Base-by-base conservation (phyloP, 2,888 invertebrate species). In the Pycnomerus fuliginosus region DNA sequence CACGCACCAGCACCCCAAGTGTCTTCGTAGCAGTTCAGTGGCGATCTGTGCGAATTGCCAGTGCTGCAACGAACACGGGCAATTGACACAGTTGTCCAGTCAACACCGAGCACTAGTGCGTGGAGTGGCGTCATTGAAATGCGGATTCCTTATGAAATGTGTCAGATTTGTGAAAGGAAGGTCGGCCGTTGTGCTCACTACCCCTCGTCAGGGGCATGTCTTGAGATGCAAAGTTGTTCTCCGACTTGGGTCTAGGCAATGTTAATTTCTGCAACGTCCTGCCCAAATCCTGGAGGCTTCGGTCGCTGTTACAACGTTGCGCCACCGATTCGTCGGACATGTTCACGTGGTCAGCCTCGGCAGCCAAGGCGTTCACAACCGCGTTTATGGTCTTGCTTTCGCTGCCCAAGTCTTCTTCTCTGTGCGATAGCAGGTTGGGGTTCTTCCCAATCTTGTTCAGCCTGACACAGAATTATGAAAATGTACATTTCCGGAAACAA, bases 381-480 rank as follows among this genome's bases (percentile, higher is more conserved):
- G 92, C 92, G 72, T 90, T 92, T 72, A 94, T 92, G 54, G 90
- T 90, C 76, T 86, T 87, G 68, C 86, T 84, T 72, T 87, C 81
- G 41, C 80, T 80, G 28, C 80, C 80, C 41, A 80, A 74, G 67
- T 81, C 81, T 65, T 81, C 80, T 65, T 85, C 85, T 50, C 87
- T 80, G 67, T 90, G 88, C 62, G 87, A 83, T 67, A 94, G 90
- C 64, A 94, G 80, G 73, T 91, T 92, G 37, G 96, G 96, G 76
- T 97, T 96, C 77, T 96, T 96, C 60, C 97, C 97, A 71, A 97
- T 96, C 78, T 97, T 98, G 78, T 96, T 96, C 64, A 97, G 62
- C 72, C 73, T 73, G 57, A 42, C n/a, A n/a, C n/a, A n/a, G n/a
- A n/a, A n/a, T n/a, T n/a, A n/a, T n/a, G n/a, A n/a, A n/a, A n/a